Base-by-base conservation (phyloP, 2,113 vertebrate species). In the Odobenus rosmarus region DNA sequence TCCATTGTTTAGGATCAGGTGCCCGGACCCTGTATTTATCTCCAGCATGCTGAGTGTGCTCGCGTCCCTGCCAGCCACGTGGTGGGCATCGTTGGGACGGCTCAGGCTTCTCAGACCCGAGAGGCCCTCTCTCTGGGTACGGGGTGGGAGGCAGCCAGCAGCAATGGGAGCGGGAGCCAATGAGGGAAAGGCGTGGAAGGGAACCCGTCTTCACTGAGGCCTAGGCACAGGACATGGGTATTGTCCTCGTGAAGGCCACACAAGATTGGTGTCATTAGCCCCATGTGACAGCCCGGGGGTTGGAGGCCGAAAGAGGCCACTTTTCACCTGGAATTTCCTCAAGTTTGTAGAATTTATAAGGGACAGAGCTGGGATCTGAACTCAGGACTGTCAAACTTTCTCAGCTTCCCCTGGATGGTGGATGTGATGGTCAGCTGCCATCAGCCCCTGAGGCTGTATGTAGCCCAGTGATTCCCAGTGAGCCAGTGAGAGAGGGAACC, bases 1-100 rank as follows among this genome's bases (percentile, higher is more conserved):
- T 85, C 85, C 93, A 94, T 97, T 98, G 96, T 97, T 94, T 82
- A 74, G 84, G 88, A 79, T 95, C 96, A 98, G 96, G 97, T 97
- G 97, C 93, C 93, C 69, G 84, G 88, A 94, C 96, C 95, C 93
- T 86, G 71, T 96, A 86, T 93, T 96, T 96, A 95, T 95, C 91
- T 93, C 93, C 71, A 96, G 71, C 5, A 0, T 61, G 89, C 82
- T 9, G 21, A 77, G 87, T 88, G 62, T 88, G 79, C 85, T 39
- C 0, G 3, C 53, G 88, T 16, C 85, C 71, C 71, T 93, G 97
- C 97, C 97, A 96, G 82, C 93, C 95, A 93, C 16, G 5, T 51
- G 85, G 87, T 33, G 7, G 85, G 64, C 76, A 77, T 93, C 46
- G 0, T 5, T 69, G 71, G 84, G 87, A 67, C 74, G 6, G 24